Percentiles rank a stretch among this genome's conserved stretches.
phyloP scores from a whole-genome alignment of 37 sponge, comb jelly and placozoan genomes.

The Theonella swinhoei region DNA sequence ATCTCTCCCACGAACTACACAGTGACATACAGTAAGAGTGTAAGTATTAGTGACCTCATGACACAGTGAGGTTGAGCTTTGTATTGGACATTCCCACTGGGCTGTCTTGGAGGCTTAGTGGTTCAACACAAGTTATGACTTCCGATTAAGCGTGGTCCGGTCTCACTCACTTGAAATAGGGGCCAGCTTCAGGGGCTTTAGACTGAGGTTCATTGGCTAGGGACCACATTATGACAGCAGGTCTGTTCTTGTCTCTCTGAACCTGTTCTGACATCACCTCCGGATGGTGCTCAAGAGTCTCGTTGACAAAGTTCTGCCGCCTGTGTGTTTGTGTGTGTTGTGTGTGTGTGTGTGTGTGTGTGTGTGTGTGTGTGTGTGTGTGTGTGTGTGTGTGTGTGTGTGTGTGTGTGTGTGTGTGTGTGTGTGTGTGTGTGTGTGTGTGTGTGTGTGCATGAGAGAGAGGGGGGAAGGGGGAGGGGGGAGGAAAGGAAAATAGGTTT shows the following conservation, averaged over 20 bases:
- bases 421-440: too few species aligned
- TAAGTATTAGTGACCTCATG: too few species aligned
- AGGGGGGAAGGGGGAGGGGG: not conserved
- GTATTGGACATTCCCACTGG: not conserved
- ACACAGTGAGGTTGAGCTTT: too few species aligned
- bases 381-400: too few species aligned
- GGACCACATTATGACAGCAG: conserved; percentile 76
- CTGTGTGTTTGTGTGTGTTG: conserved; percentile 32
- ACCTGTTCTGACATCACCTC: conserved; percentile 66
- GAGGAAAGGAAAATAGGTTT: not conserved
- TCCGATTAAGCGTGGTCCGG: too few species aligned
- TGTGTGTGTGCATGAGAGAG: not conserved
- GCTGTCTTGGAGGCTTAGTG: too few species aligned
- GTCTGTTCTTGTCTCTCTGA: conserved; percentile 64
- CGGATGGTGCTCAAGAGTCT: conserved; percentile 59
- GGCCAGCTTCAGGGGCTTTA: not conserved
- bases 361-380: too few species aligned
- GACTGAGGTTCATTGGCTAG: conserved; percentile 69
- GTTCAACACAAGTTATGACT: too few species aligned
- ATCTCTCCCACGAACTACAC: too few species aligned
- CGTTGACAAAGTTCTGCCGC: conserved; percentile 55
- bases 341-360: not conserved
- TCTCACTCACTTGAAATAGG: conserved; percentile 63
- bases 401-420: too few species aligned
- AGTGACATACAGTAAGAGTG: too few species aligned